These are phyloP conservation scores for Odocoileus virginianus DNA, from an alignment of 2,113 vertebrate species.

Conservation along the genomic window DNA sequence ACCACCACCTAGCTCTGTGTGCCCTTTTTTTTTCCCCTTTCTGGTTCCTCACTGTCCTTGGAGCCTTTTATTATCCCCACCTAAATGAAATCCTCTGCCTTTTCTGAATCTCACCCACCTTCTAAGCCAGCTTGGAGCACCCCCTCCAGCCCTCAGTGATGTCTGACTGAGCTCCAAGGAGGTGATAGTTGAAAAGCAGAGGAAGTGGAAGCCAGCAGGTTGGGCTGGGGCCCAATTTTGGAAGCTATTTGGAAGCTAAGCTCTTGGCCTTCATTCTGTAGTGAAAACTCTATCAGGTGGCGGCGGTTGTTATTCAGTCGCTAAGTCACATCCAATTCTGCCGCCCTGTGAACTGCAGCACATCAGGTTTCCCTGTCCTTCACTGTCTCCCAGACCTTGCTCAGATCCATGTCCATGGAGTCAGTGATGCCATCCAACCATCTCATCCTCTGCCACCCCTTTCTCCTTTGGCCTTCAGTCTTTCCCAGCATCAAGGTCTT, in stretches of 20 bases:
- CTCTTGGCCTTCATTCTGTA: background rate
- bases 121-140: background rate
- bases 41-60: background rate
- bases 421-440: background rate
- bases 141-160: background rate
- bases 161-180: background rate
- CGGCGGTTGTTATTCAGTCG: accelerated
- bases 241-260: background rate
- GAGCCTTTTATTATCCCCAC: background rate
- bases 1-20: background rate
- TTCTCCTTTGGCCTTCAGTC: background rate
- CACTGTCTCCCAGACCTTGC: background rate
- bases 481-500: background rate
- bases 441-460: background rate
- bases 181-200: background rate
- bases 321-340: background rate
- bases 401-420: background rate
- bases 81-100: background rate
- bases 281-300: background rate
- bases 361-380: background rate
- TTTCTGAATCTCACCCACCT: background rate
- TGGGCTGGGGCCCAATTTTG: background rate
- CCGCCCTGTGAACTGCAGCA: background rate
- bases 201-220: background rate
- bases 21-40: background rate